Evolutionary conservation across 2,113 vertebrate genomes (phyloP), one percentile per base, ranked within the genome.

Genomic region (Rhynchopsitta pachyrhyncha): DNA sequence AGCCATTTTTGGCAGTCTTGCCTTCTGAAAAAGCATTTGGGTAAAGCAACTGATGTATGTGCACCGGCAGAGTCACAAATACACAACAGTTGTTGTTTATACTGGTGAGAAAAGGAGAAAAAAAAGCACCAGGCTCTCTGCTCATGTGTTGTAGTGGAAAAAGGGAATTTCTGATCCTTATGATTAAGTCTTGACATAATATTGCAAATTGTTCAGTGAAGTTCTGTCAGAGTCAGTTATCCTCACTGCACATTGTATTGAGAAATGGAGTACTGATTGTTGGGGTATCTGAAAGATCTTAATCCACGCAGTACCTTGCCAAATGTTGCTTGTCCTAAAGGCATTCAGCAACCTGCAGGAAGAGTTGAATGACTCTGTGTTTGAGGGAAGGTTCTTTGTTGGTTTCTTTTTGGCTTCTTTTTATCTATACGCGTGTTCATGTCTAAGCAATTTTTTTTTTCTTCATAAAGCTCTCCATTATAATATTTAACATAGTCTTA

Each of bases 121-220:
- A 35, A 33, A 39, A 47, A 35, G 37, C 63, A 33, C n/a, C 39
- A 59, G 49, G 37, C 39, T 41, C 18, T 84, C 67, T 91, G 55
- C 60, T 88, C 0, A 0, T 11, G 24, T 78, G 18, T 64, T 68
- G 14, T 33, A 39, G 60, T 33, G 42, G 53, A 44, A 82, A 88
- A 93, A 44, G 28, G 75, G 28, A 13, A 7, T 77, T 93, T 76
- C 82, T 96, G 28, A 12, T 79, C 55, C n/a, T 95, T 88, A 31
- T 69, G 1, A n/a, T 53, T 55, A 66, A 74, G 24, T 79, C 66
- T 68, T 62, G 37, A 52, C 13, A 8, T 52, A 66, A n/a, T 82
- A 71, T 0, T 82, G 70, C 60, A 53, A 11, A 37, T 67, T 69
- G 12, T 47, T 93, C 55, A 15, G 41, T 68, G 44, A n/a, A 66